Conservation (phyloP, 2,888 invertebrate genomes). For the Iselma pallidipennis region DNA sequence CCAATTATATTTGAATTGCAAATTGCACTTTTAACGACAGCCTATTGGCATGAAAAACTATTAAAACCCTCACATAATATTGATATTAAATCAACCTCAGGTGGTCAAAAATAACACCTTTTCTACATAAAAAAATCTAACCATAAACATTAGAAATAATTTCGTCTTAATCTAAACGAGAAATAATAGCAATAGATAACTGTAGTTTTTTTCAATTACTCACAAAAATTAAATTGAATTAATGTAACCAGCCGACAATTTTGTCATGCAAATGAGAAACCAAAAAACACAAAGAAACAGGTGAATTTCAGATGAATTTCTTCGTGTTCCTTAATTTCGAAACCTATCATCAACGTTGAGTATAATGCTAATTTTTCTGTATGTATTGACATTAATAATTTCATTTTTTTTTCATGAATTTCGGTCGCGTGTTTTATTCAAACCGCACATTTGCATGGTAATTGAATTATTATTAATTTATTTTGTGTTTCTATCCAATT, state of each 20-base stretch:
- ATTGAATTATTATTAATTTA: conserved; percentile 28
- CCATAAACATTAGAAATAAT: too few species aligned
- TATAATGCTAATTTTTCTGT: background rate
- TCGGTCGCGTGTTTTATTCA: conserved; percentile 22
- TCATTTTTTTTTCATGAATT: conserved; percentile 17
- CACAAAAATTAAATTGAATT: too few species aligned
- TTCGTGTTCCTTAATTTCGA: background rate
- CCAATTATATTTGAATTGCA: conserved; percentile 21
- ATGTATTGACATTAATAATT: too few species aligned
- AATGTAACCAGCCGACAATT: too few species aligned
- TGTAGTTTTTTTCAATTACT: too few species aligned
- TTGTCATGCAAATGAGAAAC: too few species aligned
- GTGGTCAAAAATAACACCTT: background rate
- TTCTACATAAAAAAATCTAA: background rate
- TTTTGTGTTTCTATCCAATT: conserved; percentile 2
- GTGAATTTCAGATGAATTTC: background rate
- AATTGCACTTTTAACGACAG: conserved; percentile 16
- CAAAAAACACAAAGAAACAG: background rate
- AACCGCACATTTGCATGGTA: conserved; percentile 28
- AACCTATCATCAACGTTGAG: background rate
- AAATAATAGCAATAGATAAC: too few species aligned
- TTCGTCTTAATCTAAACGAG: too few species aligned
- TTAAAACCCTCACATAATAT: conserved; percentile 15
- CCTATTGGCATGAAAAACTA: conserved; percentile 17
- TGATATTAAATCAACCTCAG: background rate